These are phyloP conservation scores for Typhlichthys eigenmanni DNA, from an alignment of 2,797 vertebrate species.

Conservation along the genomic window DNA sequence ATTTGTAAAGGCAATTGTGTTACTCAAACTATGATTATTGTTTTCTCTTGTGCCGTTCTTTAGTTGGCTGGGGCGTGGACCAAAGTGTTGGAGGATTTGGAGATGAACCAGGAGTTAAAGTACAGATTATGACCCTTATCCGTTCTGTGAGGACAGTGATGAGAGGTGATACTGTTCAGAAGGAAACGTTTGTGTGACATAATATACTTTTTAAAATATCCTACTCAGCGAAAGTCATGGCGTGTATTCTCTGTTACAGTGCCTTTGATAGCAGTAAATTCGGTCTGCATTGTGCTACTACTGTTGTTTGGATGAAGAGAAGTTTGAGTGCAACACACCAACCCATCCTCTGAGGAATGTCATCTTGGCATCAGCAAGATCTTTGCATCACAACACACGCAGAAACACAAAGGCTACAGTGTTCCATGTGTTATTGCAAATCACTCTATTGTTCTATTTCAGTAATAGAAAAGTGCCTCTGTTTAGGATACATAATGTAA, in stretches of 20 bases:
- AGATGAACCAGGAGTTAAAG: conserved; percentile 92
- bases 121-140: conserved; percentile 88
- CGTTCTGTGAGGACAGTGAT: conserved; percentile 92
- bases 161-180: conserved; percentile 79
- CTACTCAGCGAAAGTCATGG: background rate
- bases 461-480: no score
- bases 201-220: no score
- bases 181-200: no score
- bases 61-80: conserved; percentile 93
- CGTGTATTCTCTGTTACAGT: conserved; percentile 71
- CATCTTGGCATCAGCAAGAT: conserved; percentile 44
- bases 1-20: no score
- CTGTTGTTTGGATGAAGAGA: conserved; percentile 87
- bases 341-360: conserved; percentile 6
- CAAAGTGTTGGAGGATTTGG: conserved; percentile 92
- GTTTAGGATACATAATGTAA: no score
- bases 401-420: background rate
- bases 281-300: conserved; percentile 86
- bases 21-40: background rate
- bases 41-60: background rate
- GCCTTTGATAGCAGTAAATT: conserved; percentile 89
- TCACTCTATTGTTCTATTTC: background rate
- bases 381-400: conserved; percentile 1
- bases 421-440: conserved; percentile 10
- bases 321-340: conserved; percentile 1